Conservation (phyloP, 2,797 vertebrate genomes). For the Schizothorax lantsangensis region DNA sequence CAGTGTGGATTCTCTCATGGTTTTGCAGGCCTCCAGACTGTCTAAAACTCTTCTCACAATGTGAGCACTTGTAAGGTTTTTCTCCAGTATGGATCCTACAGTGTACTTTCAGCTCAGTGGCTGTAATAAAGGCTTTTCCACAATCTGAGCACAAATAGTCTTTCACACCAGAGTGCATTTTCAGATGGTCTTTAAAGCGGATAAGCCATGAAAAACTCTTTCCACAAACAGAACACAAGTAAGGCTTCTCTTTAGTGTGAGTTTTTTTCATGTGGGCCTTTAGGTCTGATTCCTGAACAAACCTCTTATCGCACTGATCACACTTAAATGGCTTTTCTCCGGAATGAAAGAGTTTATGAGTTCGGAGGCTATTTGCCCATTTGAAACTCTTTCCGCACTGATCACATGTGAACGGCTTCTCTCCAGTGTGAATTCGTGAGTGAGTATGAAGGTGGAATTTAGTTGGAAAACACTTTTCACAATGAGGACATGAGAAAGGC, state of each 20-base stretch:
- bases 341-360: constrained; percentile 2
- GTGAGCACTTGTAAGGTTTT: no score
- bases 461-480: neutral
- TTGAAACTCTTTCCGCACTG: neutral
- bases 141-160: no score
- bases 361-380: neutral
- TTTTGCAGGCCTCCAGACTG: neutral
- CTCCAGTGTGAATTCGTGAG: neutral
- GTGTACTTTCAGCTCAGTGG: no score
- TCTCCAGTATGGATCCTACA: no score
- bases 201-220: constrained; percentile 5
- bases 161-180: no score
- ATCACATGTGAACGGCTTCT: constrained; percentile 1
- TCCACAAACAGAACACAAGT: constrained; percentile 26
- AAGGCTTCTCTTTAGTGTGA: constrained; percentile 36
- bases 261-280: neutral
- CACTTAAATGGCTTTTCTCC: neutral
- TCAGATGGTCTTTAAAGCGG: no score
- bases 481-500: neutral
- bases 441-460: neutral
- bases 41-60: no score
- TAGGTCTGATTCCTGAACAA: neutral
- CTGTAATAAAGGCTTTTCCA: no score
- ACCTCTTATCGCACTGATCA: constrained; percentile 8
- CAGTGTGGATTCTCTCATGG: neutral